Percentiles rank a stretch among this genome's conserved stretches.
These are phyloP conservation scores for Phoeniculus purpureus DNA, from an alignment of 2,797 vertebrate genomes.

Conservation along the genomic window DNA sequence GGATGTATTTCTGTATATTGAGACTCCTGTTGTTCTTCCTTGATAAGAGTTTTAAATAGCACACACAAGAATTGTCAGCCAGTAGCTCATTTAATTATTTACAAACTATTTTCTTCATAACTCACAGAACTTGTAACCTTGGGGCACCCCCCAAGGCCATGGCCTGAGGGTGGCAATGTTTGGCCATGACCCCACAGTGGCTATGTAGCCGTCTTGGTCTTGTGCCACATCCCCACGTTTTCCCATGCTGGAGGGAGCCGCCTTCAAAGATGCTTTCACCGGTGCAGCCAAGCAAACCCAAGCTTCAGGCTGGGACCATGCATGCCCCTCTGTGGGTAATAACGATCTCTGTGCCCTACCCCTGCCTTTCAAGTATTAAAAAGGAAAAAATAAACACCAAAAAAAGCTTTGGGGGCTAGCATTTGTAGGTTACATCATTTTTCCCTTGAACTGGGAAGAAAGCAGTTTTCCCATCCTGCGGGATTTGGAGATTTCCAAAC, in stretches of 20 bases:
- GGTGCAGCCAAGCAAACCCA: background rate
- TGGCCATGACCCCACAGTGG: fast-evolving
- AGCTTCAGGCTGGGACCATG: background rate
- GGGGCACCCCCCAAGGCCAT: background rate
- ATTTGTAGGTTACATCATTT: background rate
- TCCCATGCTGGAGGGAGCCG: background rate
- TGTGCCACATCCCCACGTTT: fast-evolving
- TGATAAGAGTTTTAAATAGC: slow-evolving; percentile 62
- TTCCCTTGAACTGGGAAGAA: background rate
- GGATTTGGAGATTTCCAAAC: background rate
- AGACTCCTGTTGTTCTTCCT: slow-evolving; percentile 64
- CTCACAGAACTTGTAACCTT: slow-evolving; percentile 49
- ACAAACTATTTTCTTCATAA: slow-evolving; percentile 38
- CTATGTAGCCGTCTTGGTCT: slow-evolving; percentile 19
- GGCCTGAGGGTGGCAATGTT: background rate
- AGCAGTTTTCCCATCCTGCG: background rate
- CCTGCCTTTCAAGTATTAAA: background rate
- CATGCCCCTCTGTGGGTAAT: background rate
- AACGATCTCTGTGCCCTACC: background rate
- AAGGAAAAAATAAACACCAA: background rate
- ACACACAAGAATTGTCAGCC: slow-evolving; percentile 45
- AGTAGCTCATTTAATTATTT: slow-evolving; percentile 4
- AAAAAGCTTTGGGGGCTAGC: background rate
- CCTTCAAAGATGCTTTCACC: background rate
- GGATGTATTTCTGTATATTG: slow-evolving; percentile 40